Evolutionary conservation across 2,888 invertebrate species (phyloP).

Genomic region (Ischnura elegans): DNA sequence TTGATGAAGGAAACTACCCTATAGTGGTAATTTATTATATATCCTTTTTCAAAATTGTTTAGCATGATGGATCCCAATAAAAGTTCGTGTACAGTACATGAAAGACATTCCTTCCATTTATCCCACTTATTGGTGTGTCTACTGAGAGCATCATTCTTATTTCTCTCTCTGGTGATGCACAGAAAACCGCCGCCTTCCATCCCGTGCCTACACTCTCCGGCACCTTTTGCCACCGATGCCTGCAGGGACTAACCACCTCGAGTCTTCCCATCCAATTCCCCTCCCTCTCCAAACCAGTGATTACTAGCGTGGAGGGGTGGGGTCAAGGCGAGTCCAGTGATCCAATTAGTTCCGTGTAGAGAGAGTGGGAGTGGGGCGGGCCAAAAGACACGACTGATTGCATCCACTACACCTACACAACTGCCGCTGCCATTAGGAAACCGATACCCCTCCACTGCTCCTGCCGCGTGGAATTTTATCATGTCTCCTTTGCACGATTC

Average conservation of each 20-base stretch:
- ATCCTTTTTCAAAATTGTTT: too few relatives aligned
- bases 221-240: not conserved
- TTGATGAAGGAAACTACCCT: too few relatives aligned
- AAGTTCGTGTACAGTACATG: too few relatives aligned
- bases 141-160: too few relatives aligned
- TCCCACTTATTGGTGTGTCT: too few relatives aligned
- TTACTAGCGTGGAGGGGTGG: not conserved
- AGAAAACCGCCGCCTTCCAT: not conserved
- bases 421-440: not conserved
- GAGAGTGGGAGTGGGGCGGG: not conserved
- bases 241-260: not conserved
- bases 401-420: not conserved
- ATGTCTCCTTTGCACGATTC: not conserved
- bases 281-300: not conserved
- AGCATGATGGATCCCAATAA: too few relatives aligned
- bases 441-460: not conserved
- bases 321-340: slow-evolving; percentile 35
- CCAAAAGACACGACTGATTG: slow-evolving; percentile 38
- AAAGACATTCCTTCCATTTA: too few relatives aligned
- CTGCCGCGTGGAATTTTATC: not conserved
- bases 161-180: not conserved
- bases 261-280: not conserved
- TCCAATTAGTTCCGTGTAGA: slow-evolving; percentile 5
- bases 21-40: too few relatives aligned
- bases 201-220: not conserved